Percentiles rank a stretch among this genome's conserved stretches.
Conservation (phyloP, 2,888 invertebrate genomes). For the Chymomyza amoena region DNA sequence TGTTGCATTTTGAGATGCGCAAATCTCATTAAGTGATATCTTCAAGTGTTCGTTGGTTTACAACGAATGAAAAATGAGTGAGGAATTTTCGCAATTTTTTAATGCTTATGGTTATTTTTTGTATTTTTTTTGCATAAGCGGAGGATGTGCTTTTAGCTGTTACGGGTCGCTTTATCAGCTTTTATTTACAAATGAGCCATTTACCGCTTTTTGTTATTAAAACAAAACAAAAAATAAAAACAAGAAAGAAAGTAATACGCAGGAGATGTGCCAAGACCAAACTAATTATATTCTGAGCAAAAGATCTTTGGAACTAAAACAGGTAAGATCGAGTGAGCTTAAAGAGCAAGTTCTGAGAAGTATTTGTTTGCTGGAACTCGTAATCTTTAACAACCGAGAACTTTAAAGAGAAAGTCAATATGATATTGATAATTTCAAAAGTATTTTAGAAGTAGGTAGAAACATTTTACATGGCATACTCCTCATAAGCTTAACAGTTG, state of each 20-base stretch:
- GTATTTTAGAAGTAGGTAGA: too few relatives aligned
- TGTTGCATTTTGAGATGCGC: slow-evolving; percentile 70
- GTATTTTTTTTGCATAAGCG: slow-evolving; percentile 13
- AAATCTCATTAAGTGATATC: slow-evolving; percentile 77
- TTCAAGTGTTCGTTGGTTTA: slow-evolving; percentile 73
- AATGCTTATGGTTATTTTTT: slow-evolving; percentile 19
- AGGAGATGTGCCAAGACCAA: too few relatives aligned
- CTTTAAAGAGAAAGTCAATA: too few relatives aligned
- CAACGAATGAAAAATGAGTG: slow-evolving; percentile 60
- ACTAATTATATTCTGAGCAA: too few relatives aligned
- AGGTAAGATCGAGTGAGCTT: too few relatives aligned
- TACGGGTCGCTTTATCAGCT: slow-evolving; percentile 52
- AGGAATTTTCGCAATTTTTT: slow-evolving; percentile 24
- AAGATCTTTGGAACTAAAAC: too few relatives aligned
- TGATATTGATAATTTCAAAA: too few relatives aligned
- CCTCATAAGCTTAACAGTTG: too few relatives aligned
- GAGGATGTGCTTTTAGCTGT: slow-evolving; percentile 16
- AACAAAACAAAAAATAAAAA: slow-evolving; percentile 9
- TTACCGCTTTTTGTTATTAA: slow-evolving; percentile 67
- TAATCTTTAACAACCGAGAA: too few relatives aligned
- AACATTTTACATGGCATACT: too few relatives aligned
- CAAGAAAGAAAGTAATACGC: slow-evolving; percentile 10
- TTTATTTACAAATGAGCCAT: slow-evolving; percentile 51
- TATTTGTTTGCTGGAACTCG: too few relatives aligned
- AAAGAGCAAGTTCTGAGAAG: too few relatives aligned